These are phyloP conservation scores for Coregonus clupeaformis DNA, from an alignment of 2,113 vertebrate genomes.

Conservation along the genomic window DNA sequence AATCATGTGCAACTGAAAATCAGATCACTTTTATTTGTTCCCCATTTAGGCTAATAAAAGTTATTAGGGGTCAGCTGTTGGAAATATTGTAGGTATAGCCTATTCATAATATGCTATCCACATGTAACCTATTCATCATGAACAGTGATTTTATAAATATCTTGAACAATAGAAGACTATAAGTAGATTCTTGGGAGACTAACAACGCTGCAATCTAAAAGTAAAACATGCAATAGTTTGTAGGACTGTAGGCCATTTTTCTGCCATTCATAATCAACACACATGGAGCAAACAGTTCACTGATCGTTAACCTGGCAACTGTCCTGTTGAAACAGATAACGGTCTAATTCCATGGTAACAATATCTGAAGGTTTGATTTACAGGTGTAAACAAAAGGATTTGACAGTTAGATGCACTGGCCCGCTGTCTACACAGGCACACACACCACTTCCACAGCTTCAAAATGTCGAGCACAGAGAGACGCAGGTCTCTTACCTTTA, in stretches of 20 bases:
- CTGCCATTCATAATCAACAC: too few relatives aligned
- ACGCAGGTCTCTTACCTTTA: not conserved
- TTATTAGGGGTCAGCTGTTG: too few relatives aligned
- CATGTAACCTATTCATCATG: not conserved
- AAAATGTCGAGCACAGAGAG: not conserved
- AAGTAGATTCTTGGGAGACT: too few relatives aligned
- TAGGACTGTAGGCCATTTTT: too few relatives aligned
- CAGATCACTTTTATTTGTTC: not conserved
- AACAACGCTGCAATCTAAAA: too few relatives aligned
- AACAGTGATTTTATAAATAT: not conserved
- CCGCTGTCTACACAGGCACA: not conserved
- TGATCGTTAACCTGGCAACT: not conserved
- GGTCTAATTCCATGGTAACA: not conserved
- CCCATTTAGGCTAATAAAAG: too few relatives aligned
- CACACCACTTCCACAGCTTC: not conserved
- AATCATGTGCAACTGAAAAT: not conserved
- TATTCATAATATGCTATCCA: too few relatives aligned
- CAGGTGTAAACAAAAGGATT: conserved; percentile 1
- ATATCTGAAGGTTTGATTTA: not conserved
- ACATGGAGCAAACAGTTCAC: too few relatives aligned
- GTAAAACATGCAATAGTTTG: too few relatives aligned
- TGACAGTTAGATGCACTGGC: not conserved
- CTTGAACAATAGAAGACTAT: not conserved
- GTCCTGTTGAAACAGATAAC: not conserved
- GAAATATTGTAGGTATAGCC: too few relatives aligned